A percentile compares a stretch with the other conserved stretches of the same genome.
These are phyloP conservation scores for Linyphia triangularis DNA, from an alignment of 2,888 invertebrate genomes.

Conservation along the genomic window DNA sequence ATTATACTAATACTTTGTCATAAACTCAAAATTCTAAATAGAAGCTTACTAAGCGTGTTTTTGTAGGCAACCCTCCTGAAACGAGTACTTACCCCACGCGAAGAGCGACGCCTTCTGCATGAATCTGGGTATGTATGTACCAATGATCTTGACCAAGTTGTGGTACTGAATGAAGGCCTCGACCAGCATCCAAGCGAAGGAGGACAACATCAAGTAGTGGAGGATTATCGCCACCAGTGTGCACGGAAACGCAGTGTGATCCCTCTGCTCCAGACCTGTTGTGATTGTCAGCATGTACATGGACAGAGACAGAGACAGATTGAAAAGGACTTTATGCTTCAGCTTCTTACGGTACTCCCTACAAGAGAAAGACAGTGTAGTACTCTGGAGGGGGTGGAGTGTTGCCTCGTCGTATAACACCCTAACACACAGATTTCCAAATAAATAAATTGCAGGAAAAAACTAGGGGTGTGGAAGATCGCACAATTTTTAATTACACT, in stretches of 20 bases:
- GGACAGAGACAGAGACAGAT: slow-evolving; percentile 84
- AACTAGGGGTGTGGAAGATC: too few species aligned
- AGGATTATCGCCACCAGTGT: slow-evolving; percentile 84
- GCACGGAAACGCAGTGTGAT: too few species aligned
- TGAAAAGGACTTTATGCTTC: slow-evolving; percentile 85
- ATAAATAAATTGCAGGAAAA: too few species aligned
- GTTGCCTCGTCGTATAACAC: too few species aligned
- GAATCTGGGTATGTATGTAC: slow-evolving; percentile 83
- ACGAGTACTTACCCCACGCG: slow-evolving; percentile 84
- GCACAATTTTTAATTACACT: too few species aligned
- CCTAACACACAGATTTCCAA: too few species aligned
- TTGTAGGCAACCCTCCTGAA: too few species aligned
- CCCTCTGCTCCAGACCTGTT: slow-evolving; percentile 79
- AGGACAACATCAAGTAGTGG: slow-evolving; percentile 85
- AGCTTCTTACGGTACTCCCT: slow-evolving; percentile 84
- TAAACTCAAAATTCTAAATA: too few species aligned
- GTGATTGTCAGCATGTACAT: slow-evolving; percentile 82
- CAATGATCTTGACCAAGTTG: slow-evolving; percentile 85
- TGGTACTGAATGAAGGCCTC: slow-evolving; percentile 86
- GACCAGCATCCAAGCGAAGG: slow-evolving; percentile 87
- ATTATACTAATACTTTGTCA: too few species aligned
- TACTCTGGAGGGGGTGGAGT: too few species aligned
- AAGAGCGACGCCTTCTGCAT: slow-evolving; percentile 84
- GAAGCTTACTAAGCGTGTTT: too few species aligned
- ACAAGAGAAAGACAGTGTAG: too few species aligned